Base-by-base conservation (phyloP, 1,140 invertebrate genomes). In the Steinernema feltiae region DNA sequence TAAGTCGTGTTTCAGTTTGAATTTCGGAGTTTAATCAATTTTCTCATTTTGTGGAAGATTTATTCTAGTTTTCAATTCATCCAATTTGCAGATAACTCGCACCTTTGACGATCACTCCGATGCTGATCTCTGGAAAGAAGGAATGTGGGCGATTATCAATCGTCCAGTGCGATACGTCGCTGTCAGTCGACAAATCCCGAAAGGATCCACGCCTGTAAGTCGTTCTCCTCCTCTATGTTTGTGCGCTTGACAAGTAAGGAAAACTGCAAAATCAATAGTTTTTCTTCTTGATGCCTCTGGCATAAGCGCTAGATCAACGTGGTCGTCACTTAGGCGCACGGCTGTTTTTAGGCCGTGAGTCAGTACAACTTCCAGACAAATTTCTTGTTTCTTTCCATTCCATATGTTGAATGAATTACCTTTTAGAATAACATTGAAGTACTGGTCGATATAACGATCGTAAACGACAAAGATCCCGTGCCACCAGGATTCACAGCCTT, bases 111-210 rank as follows among this genome's bases (percentile, higher is more conserved):
- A 79, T 30, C 41, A 69, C 29, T 27, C 72, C n/a, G 78, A 79
- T 35, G 78, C 78, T 1, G 78, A 79, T 70, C 48, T 79, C 63
- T 79, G 78, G 78, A 74, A 73, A 53, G 75, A 77, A n/a, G 70
- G 71, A 0, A 73, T 70, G 30, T 76, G 72, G 70, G 73, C 72
- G 35, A 70, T 74, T 2, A 71, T 73, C 1, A 71, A 29, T 30
- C 76, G 78, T 2, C 78, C 72, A 21, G 76, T 79, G 21, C 70
- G 78, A 18, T 79, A 79, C 27, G 48, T 79, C 18, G 72, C 71
- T 41, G 69, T 80, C 1, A 78, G 76, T n/a, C 73, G 78, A 1
- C 75, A 79, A 63, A 71, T 79, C 7, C 77, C 77, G 1, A 74
- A 78, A 27, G 53, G 73, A 1, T 69, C 70, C n/a, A 78, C 75